Evolutionary conservation across 2,888 invertebrate species (phyloP), one percentile per base, ranked within the genome.

Genomic region (Callyntrura guangdongensis): DNA sequence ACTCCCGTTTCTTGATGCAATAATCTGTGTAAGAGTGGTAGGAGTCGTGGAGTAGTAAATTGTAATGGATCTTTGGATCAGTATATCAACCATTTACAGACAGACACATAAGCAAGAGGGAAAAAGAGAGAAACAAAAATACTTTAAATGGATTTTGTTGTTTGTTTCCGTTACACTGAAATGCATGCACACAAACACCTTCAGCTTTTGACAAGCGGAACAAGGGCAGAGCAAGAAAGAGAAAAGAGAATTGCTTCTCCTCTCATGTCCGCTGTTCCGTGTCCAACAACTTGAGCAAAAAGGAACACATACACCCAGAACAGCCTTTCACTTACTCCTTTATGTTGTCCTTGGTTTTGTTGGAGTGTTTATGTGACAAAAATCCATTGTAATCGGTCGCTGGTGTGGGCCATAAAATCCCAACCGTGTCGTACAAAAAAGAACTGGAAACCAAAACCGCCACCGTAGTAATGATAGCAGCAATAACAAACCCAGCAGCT

Each of bases 341-440:
- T 45, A 12, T 27, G 36, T 45, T 81, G 12, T 59, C 36, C 79
- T 20, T 56, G 14, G 53, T 79, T 56, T 22, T 22, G 22, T 64
- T 53, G 77, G 77, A 64, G 92, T 93, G 92, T 93, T 93, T 93
- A 93, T 93, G 93, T 93, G 93, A 93, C 93, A 93, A 93, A 93
- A 93, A 93, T 93, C 93, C 92, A 93, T 93, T 93, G 93, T 93
- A 93, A 93, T 93, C 93, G 93, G 93, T 93, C 91, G 91, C 92
- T 93, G 92, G 92, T 92, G 90, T 93, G 93, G 92, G 92, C 81
- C 92, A 93, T 93, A 92, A 93, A 93, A 93, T 92, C 92, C 92
- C 92, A 83, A 91, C 89, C 87, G 92, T 91, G 85, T 87, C 89
- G 82, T 91, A 91, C 79, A 74, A 22, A 83, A 36, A 36, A 36